Evolutionary conservation across 1,140 invertebrate genomes (phyloP), one percentile per base, ranked within the genome.

Genomic region (Solen grandis): DNA sequence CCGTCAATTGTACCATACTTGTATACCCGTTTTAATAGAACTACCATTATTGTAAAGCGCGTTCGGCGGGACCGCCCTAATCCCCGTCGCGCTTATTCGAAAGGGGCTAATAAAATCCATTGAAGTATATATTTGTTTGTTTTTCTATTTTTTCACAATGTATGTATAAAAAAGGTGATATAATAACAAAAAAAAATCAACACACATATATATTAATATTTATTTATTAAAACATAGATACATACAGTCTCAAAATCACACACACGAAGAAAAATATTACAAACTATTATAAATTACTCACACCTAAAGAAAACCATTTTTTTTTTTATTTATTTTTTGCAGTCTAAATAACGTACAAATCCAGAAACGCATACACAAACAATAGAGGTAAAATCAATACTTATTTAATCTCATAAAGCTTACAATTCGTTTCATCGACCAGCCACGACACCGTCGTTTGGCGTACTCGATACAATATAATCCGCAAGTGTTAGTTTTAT

Each of bases 1-100:
- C 36, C n/a, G 41, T 46, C 63, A 66, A 66, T 38, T 66, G 36
- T 41, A 41, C 31, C 33, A 38, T 46, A 41, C n/a, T 4, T 66
- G 63, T 41, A 66, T 66, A 14, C 38, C 63, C 14, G 25, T 46
- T 19, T 66, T 66, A 33, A 66, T 66, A 4, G 63, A 66, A 66
- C n/a, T 66, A 22, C 25, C 63, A 14, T 29, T 66, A 31, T 22
- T 66, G 63, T 46, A 19, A 46, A 46, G 8, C 41, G 19, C 19
- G 8, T 10, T 46, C 41, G 8, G 8, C 41, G 8, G 19, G 5
- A 27, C 25, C n/a, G n/a, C n/a, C n/a, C n/a, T n/a, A n/a, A n/a
- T n/a, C n/a, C n/a, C n/a, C n/a, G 13, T 33, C 13, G 36, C 27
- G 35, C 25, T 38, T 19, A 33, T 16, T 66, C 41, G 63, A 66